phyloP scores from a whole-genome alignment of 2,888 invertebrate genomes.

The Parnassius smintheus region DNA sequence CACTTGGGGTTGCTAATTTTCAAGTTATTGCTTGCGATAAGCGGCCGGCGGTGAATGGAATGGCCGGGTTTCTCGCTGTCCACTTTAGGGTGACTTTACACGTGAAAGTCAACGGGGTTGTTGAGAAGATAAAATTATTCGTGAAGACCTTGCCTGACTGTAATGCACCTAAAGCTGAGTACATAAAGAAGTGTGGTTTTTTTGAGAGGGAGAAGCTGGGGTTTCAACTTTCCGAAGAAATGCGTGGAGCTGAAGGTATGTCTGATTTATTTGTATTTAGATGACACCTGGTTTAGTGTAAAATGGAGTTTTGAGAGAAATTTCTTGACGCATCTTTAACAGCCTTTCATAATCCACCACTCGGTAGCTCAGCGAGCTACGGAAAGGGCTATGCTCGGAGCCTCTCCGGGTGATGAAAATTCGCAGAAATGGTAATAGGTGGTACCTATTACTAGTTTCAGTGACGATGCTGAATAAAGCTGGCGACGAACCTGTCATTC shows the following conservation, averaged over 20 bases:
- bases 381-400: no score
- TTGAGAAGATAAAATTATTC: slow-evolving; percentile 47
- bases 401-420: no score
- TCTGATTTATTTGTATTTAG: background rate
- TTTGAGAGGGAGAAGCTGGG: slow-evolving; percentile 56
- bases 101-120: slow-evolving; percentile 36
- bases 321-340: no score
- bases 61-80: slow-evolving; percentile 64
- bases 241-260: slow-evolving; percentile 38
- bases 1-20: slow-evolving; percentile 32
- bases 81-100: slow-evolving; percentile 49
- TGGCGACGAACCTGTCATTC: no score
- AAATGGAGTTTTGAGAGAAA: no score
- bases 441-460: no score
- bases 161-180: slow-evolving; percentile 58
- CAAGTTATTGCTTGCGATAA: slow-evolving; percentile 39
- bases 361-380: no score
- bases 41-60: slow-evolving; percentile 48
- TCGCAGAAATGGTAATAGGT: no score
- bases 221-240: slow-evolving; percentile 53
- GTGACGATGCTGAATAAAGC: no score
- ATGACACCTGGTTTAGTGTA: no score
- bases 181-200: slow-evolving; percentile 49
- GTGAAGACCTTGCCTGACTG: slow-evolving; percentile 54
- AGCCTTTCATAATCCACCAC: no score